These are phyloP conservation scores for Drosophila pachea DNA, from an alignment of 1,140 invertebrate species.

Conservation along the genomic window DNA sequence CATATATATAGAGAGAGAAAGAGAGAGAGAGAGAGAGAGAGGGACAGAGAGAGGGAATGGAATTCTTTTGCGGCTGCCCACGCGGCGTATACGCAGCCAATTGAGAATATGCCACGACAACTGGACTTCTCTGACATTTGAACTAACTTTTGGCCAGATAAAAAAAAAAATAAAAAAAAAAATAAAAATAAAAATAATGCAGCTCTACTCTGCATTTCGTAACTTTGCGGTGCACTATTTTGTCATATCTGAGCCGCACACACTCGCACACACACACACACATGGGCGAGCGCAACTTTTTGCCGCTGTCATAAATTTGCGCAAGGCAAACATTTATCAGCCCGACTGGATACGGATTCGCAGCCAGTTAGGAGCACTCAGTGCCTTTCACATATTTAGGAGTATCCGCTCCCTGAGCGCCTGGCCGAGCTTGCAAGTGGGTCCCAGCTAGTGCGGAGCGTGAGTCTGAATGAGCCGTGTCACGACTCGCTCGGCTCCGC, in stretches of 20 bases:
- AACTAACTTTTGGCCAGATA: conserved; percentile 60
- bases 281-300: conserved; percentile 68
- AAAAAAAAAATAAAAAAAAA: conserved; percentile 13
- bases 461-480: too few species aligned
- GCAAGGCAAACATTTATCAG: conserved; percentile 75
- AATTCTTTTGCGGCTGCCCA: not conserved
- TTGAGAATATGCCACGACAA: conserved; percentile 25
- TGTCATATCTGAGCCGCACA: conserved; percentile 72
- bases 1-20: too few species aligned
- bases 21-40: too few species aligned
- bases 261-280: too few species aligned
- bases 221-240: conserved; percentile 58
- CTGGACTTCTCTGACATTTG: conserved; percentile 58
- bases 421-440: not conserved
- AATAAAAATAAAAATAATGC: too few species aligned
- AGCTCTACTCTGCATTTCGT: conserved; percentile 19
- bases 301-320: conserved; percentile 71
- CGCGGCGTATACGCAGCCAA: conserved; percentile 29
- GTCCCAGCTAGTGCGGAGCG: too few species aligned
- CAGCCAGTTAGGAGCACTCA: conserved; percentile 30
- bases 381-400: conserved; percentile 32
- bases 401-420: conserved; percentile 4
- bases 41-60: too few species aligned
- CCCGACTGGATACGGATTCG: conserved; percentile 45
- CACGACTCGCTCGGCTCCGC: too few species aligned